Evolutionary conservation across 2,113 vertebrate species (phyloP).

Genomic region (Rutilus rutilus): DNA sequence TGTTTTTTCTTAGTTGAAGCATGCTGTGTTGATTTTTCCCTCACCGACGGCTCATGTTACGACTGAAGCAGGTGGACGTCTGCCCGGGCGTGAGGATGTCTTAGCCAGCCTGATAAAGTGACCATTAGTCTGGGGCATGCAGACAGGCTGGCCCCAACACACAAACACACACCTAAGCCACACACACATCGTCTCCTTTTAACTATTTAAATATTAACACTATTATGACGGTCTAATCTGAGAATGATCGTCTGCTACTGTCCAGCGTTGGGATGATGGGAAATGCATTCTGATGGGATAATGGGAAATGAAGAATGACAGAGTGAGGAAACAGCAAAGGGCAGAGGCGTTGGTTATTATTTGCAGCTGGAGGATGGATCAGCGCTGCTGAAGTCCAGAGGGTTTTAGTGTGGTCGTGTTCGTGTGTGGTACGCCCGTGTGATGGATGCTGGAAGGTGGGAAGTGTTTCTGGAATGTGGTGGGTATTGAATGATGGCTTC

Average conservation of each 20-base stretch:
- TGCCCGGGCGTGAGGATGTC: constrained; percentile 46
- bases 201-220: constrained; percentile 15
- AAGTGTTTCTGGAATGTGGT: constrained; percentile 7
- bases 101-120: constrained; percentile 65
- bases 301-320: constrained; percentile 6
- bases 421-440: constrained; percentile 31
- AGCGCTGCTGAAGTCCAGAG: neutral
- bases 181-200: constrained; percentile 34
- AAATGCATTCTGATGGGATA: neutral
- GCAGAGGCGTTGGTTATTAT: constrained; percentile 11
- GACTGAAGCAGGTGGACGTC: constrained; percentile 68
- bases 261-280: constrained; percentile 2
- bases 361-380: constrained; percentile 9
- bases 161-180: constrained; percentile 61
- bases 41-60: constrained; percentile 67
- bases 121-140: constrained; percentile 72
- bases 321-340: neutral
- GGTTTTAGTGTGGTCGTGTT: constrained; percentile 2
- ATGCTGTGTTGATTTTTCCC: constrained; percentile 66
- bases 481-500: constrained; percentile 31
- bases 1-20: constrained; percentile 67
- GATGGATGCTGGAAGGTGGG: constrained; percentile 37
- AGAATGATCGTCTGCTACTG: neutral
- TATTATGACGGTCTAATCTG: constrained; percentile 11
- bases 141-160: constrained; percentile 74